phyloP scores from a whole-genome alignment of 2,113 vertebrate genomes.

The Terrapene triunguis region DNA sequence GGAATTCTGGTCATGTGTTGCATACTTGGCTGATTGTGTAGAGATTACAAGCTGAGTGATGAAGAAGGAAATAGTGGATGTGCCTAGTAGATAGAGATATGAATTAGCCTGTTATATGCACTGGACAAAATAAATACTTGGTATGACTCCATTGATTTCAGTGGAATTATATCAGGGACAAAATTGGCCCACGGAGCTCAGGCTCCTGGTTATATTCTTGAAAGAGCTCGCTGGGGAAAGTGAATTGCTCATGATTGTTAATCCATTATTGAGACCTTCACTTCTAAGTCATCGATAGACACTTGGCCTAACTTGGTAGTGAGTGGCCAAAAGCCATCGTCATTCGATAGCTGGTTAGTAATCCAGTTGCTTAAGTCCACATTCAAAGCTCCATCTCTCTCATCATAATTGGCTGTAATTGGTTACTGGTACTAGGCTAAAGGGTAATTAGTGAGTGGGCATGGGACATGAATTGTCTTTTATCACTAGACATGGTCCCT shows the following conservation, averaged over 20 bases:
- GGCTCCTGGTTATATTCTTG: constrained; percentile 1
- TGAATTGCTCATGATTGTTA: constrained; percentile 12
- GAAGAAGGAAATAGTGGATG: constrained; percentile 16
- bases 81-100: constrained; percentile 1
- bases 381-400: background rate
- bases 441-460: background rate
- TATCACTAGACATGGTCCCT: background rate
- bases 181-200: background rate
- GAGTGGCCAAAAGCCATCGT: constrained; percentile 17
- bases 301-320: background rate
- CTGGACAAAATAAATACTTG: background rate
- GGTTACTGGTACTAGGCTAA: constrained; percentile 10
- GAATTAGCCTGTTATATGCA: background rate
- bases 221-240: background rate
- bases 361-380: background rate
- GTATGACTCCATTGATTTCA: background rate
- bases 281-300: background rate
- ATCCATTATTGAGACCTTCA: background rate
- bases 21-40: constrained; percentile 22
- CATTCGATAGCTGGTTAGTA: background rate
- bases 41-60: background rate
- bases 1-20: constrained; percentile 34
- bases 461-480: background rate
- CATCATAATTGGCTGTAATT: constrained; percentile 13
- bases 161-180: background rate